Base-by-base conservation (phyloP, 2,113 vertebrate species). In the Catharus minimus region DNA sequence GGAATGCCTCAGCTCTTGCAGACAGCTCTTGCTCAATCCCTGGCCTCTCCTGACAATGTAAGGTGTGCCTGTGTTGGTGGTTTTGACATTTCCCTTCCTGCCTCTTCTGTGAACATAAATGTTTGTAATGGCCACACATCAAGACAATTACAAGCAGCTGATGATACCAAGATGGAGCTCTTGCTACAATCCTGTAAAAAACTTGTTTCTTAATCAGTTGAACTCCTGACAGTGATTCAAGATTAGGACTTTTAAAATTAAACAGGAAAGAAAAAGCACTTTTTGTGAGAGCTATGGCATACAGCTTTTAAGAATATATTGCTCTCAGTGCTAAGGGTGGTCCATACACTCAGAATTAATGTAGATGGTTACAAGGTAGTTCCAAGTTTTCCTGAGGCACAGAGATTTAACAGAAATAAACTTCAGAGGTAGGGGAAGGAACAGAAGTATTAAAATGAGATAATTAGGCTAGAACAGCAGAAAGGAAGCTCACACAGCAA, bases 61-160 rank as follows among this genome's bases (percentile, higher is more conserved):
- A 5, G 2, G 3, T 36, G 30, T 7, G 23, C 17, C 13, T 1
- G 0, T 2, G 0, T 15, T 32, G 17, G 21, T 9, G 24, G 9
- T 68, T 86, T 24, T 58, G 28, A 82, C 6, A 7, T 27, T 30
- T 11, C 36, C 12, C 17, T 52, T 79, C n/a, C 39, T 15, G 5
- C 49, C 44, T 85, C 11, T 18, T 15, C 26, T 68, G 19, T 11
- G 11, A 58, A 23, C 12, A 7, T 9, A 19, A 52, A 46, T 19
- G 5, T 47, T 60, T 69, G 13, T 17, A 19, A 21, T 9, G 68
- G 56, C 21, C 32, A 50, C 36, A 23, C 36, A 55, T 26, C 32
- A 8, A 67, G 57, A 32, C 16, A 18, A 28, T 24, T 30, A 21
- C 26, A 72, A 60, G 46, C 17, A 77, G n/a, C 36, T 50, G 39